phyloP scores from a whole-genome alignment of 2,797 vertebrate genomes.

The Enteromius anoplus region DNA sequence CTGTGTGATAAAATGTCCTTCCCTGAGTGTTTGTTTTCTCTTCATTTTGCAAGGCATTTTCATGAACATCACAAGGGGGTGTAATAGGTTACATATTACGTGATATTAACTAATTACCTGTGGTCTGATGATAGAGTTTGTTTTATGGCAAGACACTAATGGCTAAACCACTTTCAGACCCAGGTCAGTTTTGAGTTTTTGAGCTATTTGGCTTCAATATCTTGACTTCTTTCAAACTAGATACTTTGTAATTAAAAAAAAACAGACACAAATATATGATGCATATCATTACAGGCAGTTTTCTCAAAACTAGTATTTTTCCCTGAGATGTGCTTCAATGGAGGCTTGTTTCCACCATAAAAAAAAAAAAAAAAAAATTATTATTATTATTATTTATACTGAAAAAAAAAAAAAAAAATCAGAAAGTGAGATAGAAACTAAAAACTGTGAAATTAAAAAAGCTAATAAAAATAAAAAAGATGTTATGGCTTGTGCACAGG shows the following conservation, averaged over 20 bases:
- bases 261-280: not conserved
- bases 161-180: not conserved
- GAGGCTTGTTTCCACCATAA: not conserved
- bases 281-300: not conserved
- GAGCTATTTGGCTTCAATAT: not conserved
- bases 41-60: conserved; percentile 11
- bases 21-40: conserved; percentile 21
- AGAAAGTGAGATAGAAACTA: too few relatives aligned
- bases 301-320: not conserved
- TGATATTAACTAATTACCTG: conserved; percentile 39
- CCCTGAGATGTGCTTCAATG: not conserved
- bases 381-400: not conserved
- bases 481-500: too few relatives aligned
- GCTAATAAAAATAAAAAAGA: too few relatives aligned
- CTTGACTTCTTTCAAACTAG: not conserved
- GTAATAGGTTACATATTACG: conserved; percentile 41
- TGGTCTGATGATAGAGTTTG: not conserved
- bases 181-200: not conserved
- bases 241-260: too few relatives aligned
- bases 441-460: too few relatives aligned
- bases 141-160: not conserved
- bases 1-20: conserved; percentile 61
- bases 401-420: too few relatives aligned
- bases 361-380: too few relatives aligned
- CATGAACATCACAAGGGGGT: not conserved